Percentiles rank a stretch among this genome's conserved stretches.
phyloP scores from a whole-genome alignment of 2,113 vertebrate species.

The Oenanthe oenanthe region DNA sequence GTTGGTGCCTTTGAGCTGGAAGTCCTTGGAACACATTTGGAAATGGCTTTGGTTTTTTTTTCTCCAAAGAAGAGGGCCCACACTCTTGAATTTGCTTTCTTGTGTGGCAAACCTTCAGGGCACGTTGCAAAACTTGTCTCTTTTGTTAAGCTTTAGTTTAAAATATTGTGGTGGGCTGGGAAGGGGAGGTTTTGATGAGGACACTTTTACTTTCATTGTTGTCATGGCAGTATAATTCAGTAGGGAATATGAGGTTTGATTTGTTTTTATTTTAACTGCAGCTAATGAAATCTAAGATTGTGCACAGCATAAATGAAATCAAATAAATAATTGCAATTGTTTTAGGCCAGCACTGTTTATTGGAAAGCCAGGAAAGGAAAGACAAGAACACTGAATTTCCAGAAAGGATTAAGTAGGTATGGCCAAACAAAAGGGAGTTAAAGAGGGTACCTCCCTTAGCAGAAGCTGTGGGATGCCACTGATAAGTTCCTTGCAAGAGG shows the following conservation, averaged over 20 bases:
- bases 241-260: background rate
- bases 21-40: background rate
- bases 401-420: conserved; percentile 23
- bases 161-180: background rate
- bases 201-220: conserved; percentile 54
- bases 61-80: background rate
- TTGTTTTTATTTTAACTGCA: conserved; percentile 42
- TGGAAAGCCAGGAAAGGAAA: background rate
- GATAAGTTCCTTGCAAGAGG: background rate
- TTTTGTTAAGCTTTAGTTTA: conserved; percentile 22
- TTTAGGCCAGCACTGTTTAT: conserved; percentile 50
- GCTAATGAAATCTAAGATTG: conserved; percentile 16
- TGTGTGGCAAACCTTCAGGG: conserved; percentile 9
- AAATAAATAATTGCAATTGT: conserved; percentile 45
- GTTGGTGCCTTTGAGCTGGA: background rate
- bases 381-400: conserved; percentile 1
- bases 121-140: background rate
- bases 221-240: conserved; percentile 22
- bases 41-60: background rate
- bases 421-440: background rate
- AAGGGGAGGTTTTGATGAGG: background rate
- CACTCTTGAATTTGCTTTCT: conserved; percentile 25
- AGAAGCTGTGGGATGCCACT: background rate
- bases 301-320: conserved; percentile 14
- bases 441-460: background rate